These are phyloP conservation scores for Hirundo rustica DNA, from an alignment of 2,797 vertebrate genomes.

Conservation along the genomic window DNA sequence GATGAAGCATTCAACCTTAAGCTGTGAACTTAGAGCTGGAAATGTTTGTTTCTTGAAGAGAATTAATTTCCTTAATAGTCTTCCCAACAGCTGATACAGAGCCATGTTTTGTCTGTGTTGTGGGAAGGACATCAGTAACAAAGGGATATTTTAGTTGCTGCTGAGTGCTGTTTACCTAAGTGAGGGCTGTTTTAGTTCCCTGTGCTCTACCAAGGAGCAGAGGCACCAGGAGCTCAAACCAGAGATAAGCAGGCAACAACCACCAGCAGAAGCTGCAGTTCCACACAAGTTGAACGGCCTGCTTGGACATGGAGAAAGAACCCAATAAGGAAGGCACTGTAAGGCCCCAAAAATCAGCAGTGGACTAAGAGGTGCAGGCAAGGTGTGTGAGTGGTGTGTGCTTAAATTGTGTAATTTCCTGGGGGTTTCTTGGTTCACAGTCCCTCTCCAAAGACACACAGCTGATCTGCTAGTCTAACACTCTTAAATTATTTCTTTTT, in stretches of 20 bases:
- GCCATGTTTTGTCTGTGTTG: not conserved
- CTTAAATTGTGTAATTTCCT: not conserved
- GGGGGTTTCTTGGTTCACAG: not conserved
- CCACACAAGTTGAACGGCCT: fast-evolving
- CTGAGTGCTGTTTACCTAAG: not conserved
- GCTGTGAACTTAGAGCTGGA: not conserved
- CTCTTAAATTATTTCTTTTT: not conserved
- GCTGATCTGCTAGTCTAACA: not conserved
- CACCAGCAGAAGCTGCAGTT: not conserved
- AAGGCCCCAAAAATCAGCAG: not conserved
- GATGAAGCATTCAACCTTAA: not conserved
- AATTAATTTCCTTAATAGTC: not conserved
- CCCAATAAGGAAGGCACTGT: not conserved
- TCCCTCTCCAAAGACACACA: not conserved
- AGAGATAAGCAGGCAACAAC: not conserved
- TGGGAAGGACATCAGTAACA: not conserved
- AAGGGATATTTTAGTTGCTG: not conserved
- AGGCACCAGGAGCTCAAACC: not conserved
- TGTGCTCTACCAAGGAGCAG: not conserved
- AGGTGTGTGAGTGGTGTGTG: not conserved
- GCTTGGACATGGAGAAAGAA: not conserved
- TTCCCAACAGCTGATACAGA: not conserved
- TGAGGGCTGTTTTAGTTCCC: not conserved
- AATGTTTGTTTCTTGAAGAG: not conserved
- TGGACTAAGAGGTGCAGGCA: not conserved